These are phyloP conservation scores for Leptopilina drosophilae DNA, from an alignment of 2,888 invertebrate species.

Conservation along the genomic window DNA sequence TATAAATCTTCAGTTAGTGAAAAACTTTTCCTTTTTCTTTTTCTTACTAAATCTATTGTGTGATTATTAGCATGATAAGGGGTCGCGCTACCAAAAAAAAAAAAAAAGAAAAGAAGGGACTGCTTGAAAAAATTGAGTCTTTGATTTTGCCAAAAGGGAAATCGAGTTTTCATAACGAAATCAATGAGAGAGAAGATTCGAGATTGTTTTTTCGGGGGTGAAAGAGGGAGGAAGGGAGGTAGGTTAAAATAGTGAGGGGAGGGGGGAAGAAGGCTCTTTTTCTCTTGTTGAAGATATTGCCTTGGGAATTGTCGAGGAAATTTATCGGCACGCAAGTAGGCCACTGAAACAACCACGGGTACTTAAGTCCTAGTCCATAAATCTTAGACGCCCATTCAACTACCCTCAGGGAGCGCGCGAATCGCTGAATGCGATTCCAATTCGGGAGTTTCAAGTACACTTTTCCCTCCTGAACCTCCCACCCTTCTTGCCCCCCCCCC, in stretches of 20 bases:
- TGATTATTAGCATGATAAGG: slow-evolving; percentile 11
- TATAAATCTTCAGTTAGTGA: too few species aligned
- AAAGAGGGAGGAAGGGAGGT: too few species aligned
- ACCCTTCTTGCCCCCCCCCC: too few species aligned
- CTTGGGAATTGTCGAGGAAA: slow-evolving; percentile 36
- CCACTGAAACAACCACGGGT: slow-evolving; percentile 40
- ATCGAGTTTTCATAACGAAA: slow-evolving; percentile 32
- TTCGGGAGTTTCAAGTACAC: slow-evolving; percentile 12
- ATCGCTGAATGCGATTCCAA: slow-evolving; percentile 35
- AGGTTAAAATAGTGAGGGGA: too few species aligned
- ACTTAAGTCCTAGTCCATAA: slow-evolving; percentile 38
- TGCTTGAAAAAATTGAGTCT: not conserved
- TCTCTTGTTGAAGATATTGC: slow-evolving; percentile 27
- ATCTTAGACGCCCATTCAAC: slow-evolving; percentile 32
- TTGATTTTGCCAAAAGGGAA: slow-evolving; percentile 22
- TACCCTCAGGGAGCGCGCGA: slow-evolving; percentile 18
- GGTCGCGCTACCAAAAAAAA: not conserved
- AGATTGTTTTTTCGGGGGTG: slow-evolving; percentile 25
- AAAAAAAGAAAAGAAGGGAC: too few species aligned
- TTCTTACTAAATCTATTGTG: not conserved
- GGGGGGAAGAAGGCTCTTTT: not conserved
- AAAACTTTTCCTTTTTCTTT: not conserved
- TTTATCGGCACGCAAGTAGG: slow-evolving; percentile 41
- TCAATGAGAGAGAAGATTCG: slow-evolving; percentile 36
- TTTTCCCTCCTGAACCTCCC: not conserved